Conservation (phyloP, 1,140 invertebrate genomes). For the Anthonomus grandis region DNA sequence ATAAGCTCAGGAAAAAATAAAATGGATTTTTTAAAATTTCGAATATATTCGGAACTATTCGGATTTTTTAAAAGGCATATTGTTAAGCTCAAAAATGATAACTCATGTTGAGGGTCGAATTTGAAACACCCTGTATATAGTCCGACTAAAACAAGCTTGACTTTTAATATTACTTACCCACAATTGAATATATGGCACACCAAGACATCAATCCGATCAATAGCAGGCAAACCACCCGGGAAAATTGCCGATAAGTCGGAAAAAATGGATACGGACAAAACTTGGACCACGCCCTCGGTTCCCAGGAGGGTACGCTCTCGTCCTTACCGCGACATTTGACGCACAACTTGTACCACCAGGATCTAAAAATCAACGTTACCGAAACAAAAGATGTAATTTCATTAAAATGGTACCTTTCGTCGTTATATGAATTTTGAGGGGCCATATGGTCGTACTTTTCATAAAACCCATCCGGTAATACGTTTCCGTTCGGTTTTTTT, state of each 20-base stretch:
- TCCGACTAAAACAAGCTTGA: too few species aligned
- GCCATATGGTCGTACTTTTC: not conserved
- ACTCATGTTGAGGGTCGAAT: too few species aligned
- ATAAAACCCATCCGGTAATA: constrained; percentile 1
- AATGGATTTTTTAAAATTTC: too few species aligned
- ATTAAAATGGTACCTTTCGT: constrained; percentile 18
- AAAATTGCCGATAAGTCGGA: constrained; percentile 74
- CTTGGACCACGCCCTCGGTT: constrained; percentile 70
- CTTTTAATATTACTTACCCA: too few species aligned
- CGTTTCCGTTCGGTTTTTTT: constrained; percentile 18
- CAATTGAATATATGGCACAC: constrained; percentile 64
- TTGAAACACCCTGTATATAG: too few species aligned
- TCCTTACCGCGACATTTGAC: constrained; percentile 64
- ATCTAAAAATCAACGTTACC: constrained; percentile 51
- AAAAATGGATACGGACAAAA: constrained; percentile 78
- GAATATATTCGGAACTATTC: too few species aligned
- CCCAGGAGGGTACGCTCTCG: constrained; percentile 69
- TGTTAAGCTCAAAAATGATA: too few species aligned
- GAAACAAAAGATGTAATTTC: not conserved
- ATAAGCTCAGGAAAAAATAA: too few species aligned
- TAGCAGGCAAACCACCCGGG: constrained; percentile 64
- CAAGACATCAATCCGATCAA: constrained; percentile 67
- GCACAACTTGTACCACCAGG: constrained; percentile 71
- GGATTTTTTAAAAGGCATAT: too few species aligned
- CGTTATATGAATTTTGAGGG: constrained; percentile 23